These are phyloP conservation scores for Lerista edwardsae DNA, from an alignment of 2,797 vertebrate species.

Conservation along the genomic window DNA sequence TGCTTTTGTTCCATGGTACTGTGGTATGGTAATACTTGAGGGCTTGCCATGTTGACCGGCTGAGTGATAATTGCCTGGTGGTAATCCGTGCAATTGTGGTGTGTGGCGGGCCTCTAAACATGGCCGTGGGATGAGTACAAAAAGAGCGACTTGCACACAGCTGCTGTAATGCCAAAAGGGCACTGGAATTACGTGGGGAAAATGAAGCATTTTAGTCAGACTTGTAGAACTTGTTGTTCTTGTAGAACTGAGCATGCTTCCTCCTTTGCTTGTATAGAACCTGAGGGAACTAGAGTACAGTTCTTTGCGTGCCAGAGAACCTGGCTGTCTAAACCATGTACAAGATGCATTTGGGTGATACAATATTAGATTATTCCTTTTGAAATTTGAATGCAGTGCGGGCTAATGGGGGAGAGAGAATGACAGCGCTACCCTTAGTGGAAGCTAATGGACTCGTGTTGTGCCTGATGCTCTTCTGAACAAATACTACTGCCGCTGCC, in stretches of 20 bases:
- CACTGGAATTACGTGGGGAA: conserved; percentile 31
- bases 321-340: background rate
- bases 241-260: background rate
- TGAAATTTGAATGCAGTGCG: conserved; percentile 44
- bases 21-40: background rate
- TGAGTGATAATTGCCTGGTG: background rate
- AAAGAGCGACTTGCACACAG: background rate
- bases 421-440: conserved; percentile 5
- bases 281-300: conserved; percentile 39
- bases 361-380: conserved; percentile 41
- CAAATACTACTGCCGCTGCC: conserved; percentile 22
- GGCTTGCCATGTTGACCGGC: background rate
- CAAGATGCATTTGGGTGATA: conserved; percentile 22
- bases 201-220: conserved; percentile 10
- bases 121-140: background rate
- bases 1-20: background rate
- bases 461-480: conserved; percentile 8
- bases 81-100: background rate
- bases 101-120: background rate
- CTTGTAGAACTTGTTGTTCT: background rate
- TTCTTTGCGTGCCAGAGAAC: conserved; percentile 29
- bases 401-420: conserved; percentile 40
- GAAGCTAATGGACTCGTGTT: conserved; percentile 36
- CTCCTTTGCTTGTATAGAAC: conserved; percentile 35
- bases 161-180: background rate